Evolutionary conservation across 1,140 invertebrate species (phyloP).

Genomic region (Meloidogyne exigua): DNA sequence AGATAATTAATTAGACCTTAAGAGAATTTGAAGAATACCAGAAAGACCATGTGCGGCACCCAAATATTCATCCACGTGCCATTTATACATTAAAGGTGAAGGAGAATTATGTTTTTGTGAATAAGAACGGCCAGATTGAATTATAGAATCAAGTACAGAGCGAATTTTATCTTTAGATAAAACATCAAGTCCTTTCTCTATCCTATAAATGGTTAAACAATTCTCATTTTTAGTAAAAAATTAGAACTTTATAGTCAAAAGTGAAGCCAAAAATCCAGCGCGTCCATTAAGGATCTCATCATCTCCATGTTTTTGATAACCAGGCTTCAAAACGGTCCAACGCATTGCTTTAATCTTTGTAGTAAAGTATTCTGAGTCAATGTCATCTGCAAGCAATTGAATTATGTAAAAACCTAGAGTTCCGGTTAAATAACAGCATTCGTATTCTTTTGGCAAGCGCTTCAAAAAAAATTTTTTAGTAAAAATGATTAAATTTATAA

Average conservation of each 20-base stretch:
- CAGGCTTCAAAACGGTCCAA: conserved; percentile 7
- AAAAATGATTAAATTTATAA: neutral
- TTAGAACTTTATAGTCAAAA: conserved; percentile 24
- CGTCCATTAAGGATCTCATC: conserved; percentile 46
- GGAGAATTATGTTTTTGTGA: conserved; percentile 11
- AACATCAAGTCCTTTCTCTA: conserved; percentile 35
- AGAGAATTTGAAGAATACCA: conserved; percentile 50
- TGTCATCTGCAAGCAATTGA: conserved; percentile 28
- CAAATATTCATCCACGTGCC: conserved; percentile 51
- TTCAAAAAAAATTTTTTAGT: neutral
- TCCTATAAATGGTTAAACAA: conserved; percentile 31
- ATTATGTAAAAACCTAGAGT: conserved; percentile 38
- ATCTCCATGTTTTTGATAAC: conserved; percentile 44
- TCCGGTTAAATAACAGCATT: conserved; percentile 40
- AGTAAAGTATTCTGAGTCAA: neutral
- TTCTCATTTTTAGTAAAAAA: neutral
- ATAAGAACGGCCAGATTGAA: conserved; percentile 39
- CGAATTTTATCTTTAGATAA: conserved; percentile 34
- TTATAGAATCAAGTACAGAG: conserved; percentile 36
- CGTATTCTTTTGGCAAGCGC: conserved; percentile 26
- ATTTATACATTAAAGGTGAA: conserved; percentile 47
- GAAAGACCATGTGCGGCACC: conserved; percentile 53
- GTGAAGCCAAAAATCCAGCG: conserved; percentile 33
- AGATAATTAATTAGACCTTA: conserved; percentile 25
- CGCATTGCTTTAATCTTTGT: conserved; percentile 28